Evolutionary conservation across 2,113 vertebrate genomes (phyloP), one percentile per base, ranked within the genome.

Genomic region (Rhegmatorhina hoffmannsi): DNA sequence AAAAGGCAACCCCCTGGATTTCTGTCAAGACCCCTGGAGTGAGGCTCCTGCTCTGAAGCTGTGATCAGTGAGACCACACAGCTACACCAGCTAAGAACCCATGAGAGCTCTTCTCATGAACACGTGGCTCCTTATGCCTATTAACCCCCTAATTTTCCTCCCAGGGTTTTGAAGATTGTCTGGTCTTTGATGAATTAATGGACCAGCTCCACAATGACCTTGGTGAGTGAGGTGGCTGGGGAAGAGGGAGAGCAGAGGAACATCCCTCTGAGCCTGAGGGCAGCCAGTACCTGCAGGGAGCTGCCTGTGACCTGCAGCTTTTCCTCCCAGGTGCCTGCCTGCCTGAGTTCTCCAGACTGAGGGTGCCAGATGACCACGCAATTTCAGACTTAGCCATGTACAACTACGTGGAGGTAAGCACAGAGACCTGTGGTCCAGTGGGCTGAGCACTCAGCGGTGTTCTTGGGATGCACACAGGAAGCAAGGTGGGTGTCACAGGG

Each of bases 371-470:
- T 24, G 98, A 98, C 95, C 99, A 99, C 0, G 99, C 99, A 0
- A 99, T 99, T 46, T 98, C 98, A 3, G 99, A 99, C 94, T 96
- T 99, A 86, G 99, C 99, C 83, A 99, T 99, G 99, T 99, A 99
- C 97, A 99, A 99, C 96, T 99, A 99, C 2, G 3, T 98, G 66
- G 99, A 99, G 98, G 99, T 99, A 95, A 96, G 95, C n/a, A n/a
- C 44, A 25, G 17, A 47, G 23, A 18, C 16, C 31, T 16, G 47
- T 29, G 36, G 53, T 24, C 49, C 85, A 2, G 3, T 1, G 40
- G 43, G 49, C 50, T 10, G 0, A 7, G 52, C 62, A 26, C 40
- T 14, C 13, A 28, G 68, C 1, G 6, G 16, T 12, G 20, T 55
- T 11, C 28, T 36, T 29, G 38, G 55, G 31, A 36, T 6, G 21